phyloP scores from a whole-genome alignment of 2,888 invertebrate species.

The Sinohyriopsis cumingii region DNA sequence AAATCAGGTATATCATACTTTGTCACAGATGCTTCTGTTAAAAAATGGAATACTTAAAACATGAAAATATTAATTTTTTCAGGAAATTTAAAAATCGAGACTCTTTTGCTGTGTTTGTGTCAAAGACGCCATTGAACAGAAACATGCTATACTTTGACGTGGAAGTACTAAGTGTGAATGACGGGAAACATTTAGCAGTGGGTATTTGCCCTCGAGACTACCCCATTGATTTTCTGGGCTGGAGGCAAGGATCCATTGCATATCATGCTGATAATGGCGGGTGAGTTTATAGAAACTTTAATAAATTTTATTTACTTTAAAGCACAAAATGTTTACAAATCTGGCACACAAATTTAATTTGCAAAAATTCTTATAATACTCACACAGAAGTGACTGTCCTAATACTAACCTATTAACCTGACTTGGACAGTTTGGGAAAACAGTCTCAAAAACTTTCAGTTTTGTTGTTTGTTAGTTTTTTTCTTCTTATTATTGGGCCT shows the following conservation, averaged over 20 bases:
- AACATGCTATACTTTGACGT: constrained; percentile 50
- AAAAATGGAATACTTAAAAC: no score
- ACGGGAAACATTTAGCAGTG: constrained; percentile 30
- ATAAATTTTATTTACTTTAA: not conserved
- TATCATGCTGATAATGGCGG: constrained; percentile 54
- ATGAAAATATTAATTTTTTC: not conserved
- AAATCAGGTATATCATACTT: no score
- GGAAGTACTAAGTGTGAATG: constrained; percentile 20
- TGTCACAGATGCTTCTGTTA: no score
- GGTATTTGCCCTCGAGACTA: constrained; percentile 37
- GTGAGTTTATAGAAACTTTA: constrained; percentile 21
- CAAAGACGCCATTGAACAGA: constrained; percentile 49
- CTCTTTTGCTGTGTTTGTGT: constrained; percentile 36
- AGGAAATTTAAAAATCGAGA: constrained; percentile 10
- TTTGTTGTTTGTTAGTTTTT: no score
- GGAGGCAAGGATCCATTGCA: constrained; percentile 41
- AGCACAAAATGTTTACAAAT: no score
- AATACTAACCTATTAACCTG: no score
- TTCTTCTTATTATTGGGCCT: no score
- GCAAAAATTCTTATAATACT: no score
- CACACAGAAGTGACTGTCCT: no score
- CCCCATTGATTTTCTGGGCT: constrained; percentile 41
- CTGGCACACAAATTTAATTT: no score
- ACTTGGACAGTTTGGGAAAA: no score
- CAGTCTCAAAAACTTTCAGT: no score